These are phyloP conservation scores for Achatina immaculata DNA, from an alignment of 1,140 invertebrate genomes.

Conservation along the genomic window DNA sequence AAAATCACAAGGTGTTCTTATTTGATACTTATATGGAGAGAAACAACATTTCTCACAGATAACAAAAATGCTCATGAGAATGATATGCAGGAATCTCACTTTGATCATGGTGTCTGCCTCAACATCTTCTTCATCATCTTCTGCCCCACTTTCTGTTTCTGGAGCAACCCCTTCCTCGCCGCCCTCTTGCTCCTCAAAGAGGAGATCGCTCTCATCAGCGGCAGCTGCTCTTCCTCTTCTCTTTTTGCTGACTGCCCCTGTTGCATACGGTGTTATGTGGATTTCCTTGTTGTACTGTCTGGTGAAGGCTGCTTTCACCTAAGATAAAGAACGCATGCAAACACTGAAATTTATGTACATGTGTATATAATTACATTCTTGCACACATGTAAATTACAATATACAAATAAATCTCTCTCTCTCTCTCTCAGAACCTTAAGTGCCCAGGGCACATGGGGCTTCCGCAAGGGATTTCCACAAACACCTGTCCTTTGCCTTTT, in stretches of 20 bases:
- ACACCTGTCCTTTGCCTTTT: too few relatives aligned
- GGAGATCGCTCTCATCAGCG: constrained; percentile 35
- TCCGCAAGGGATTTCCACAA: too few relatives aligned
- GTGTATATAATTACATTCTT: background rate
- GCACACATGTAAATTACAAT: too few relatives aligned
- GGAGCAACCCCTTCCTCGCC: constrained; percentile 56
- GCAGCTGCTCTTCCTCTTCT: constrained; percentile 64
- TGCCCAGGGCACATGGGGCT: too few relatives aligned
- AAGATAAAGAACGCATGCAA: constrained; percentile 25
- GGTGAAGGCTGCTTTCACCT: constrained; percentile 94
- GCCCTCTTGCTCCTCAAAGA: constrained; percentile 34
- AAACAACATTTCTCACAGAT: too few relatives aligned
- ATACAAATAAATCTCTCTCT: too few relatives aligned
- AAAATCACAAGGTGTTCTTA: background rate
- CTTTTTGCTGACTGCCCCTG: constrained; percentile 75
- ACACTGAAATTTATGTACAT: background rate
- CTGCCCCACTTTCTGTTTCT: constrained; percentile 72
- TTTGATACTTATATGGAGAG: background rate
- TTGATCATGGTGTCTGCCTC: constrained; percentile 85
- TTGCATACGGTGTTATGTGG: constrained; percentile 80
- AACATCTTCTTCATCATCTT: constrained; percentile 77
- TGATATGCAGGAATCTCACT: constrained; percentile 71
- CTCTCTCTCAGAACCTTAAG: too few relatives aligned
- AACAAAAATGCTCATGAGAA: background rate
- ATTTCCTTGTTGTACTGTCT: constrained; percentile 89